A percentile compares a stretch with the other conserved stretches of the same genome.
These are phyloP conservation scores for Erithacus rubecula DNA, from an alignment of 2,797 vertebrate genomes.

Conservation along the genomic window DNA sequence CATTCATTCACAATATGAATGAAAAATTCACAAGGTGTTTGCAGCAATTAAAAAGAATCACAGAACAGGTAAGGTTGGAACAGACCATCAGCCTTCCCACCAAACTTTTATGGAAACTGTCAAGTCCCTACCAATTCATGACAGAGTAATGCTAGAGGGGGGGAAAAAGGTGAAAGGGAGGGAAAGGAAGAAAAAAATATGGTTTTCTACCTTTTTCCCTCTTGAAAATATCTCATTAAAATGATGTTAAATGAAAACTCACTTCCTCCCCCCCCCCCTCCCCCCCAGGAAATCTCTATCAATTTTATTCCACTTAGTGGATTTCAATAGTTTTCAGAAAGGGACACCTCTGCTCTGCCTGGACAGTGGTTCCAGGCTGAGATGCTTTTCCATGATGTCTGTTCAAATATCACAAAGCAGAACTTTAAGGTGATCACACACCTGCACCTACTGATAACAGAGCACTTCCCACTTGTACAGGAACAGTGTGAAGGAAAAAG, in stretches of 20 bases:
- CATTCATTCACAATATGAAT: neutral
- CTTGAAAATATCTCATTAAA: neutral
- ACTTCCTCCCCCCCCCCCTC: too few species aligned
- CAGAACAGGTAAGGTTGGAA: neutral
- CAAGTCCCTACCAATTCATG: neutral
- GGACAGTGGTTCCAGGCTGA: neutral
- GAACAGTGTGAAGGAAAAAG: neutral
- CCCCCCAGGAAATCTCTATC: neutral
- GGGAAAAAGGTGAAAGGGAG: accelerated
- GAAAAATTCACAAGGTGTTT: neutral
- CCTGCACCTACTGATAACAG: neutral
- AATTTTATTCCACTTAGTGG: neutral
- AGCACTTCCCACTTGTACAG: neutral
- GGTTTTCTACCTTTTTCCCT: too few species aligned
- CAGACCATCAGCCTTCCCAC: neutral
- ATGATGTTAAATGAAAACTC: accelerated
- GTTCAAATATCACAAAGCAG: neutral
- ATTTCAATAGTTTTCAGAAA: neutral
- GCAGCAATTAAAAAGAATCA: neutral
- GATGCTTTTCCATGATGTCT: accelerated
- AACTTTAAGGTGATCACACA: accelerated
- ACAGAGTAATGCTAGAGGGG: too few species aligned
- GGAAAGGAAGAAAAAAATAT: neutral
- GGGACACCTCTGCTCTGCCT: neutral
- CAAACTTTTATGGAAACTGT: neutral